Evolutionary conservation across 1,140 invertebrate genomes (phyloP).

Genomic region (Listronotus oregonensis): DNA sequence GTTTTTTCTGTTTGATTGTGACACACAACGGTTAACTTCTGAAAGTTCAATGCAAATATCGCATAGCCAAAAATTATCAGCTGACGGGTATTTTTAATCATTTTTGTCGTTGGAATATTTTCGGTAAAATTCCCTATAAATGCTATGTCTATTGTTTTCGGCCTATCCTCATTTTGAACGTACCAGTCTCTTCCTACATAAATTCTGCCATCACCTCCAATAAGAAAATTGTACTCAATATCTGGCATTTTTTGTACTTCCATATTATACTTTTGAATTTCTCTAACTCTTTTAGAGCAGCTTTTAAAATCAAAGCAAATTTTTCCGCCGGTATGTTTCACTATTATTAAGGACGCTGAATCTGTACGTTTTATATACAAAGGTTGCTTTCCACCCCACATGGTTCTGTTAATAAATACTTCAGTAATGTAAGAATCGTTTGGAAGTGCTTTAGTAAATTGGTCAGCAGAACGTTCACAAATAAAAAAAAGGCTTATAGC

Average conservation of each 20-base stretch:
- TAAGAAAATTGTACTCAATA: conserved; percentile 68
- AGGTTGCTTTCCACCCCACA: background rate
- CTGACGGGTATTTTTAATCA: conserved; percentile 35
- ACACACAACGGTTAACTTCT: too few species aligned
- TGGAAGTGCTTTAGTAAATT: background rate
- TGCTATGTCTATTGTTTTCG: conserved; percentile 56
- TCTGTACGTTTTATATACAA: background rate
- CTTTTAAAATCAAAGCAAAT: conserved; percentile 45
- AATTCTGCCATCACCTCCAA: conserved; percentile 69
- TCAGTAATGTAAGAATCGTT: background rate
- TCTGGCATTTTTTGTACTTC: conserved; percentile 55
- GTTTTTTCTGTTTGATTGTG: too few species aligned
- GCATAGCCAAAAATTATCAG: conserved; percentile 47
- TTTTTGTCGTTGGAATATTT: too few species aligned
- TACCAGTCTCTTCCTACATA: conserved; percentile 70
- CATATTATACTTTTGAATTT: conserved; percentile 54
- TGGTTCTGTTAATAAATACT: too few species aligned
- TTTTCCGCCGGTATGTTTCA: conserved; percentile 56
- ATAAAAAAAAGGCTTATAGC: too few species aligned
- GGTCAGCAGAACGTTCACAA: too few species aligned
- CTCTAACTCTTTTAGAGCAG: conserved; percentile 55
- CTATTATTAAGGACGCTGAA: conserved; percentile 55
- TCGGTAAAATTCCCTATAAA: conserved; percentile 54
- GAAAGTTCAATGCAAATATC: background rate
- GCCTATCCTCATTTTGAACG: conserved; percentile 59